phyloP scores from a whole-genome alignment of 2,113 vertebrate genomes.

The Aptenodytes patagonicus region DNA sequence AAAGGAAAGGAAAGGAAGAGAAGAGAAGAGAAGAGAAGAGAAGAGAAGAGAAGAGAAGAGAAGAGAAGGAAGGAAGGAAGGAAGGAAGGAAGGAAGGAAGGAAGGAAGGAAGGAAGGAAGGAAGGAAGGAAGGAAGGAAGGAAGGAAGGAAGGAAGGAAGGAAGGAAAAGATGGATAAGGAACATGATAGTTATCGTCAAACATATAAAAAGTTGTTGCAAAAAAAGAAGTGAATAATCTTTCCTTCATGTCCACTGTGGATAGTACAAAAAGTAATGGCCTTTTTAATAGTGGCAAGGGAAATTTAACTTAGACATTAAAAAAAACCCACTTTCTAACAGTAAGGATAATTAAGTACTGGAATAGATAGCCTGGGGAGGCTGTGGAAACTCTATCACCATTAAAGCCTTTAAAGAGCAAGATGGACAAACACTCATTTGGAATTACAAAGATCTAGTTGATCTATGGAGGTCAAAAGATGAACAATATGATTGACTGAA shows the following conservation, averaged over 20 bases:
- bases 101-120: too few species aligned
- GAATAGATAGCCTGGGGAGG: not conserved
- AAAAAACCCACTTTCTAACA: not conserved
- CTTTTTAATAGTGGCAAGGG: not conserved
- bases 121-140: too few species aligned
- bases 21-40: too few species aligned
- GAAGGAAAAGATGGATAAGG: not conserved
- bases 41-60: too few species aligned
- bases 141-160: too few species aligned
- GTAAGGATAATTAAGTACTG: not conserved
- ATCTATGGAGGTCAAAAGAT: not conserved
- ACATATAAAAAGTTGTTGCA: not conserved
- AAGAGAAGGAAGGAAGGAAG: too few species aligned
- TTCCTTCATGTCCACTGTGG: not conserved
- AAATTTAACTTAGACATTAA: conserved; percentile 9
- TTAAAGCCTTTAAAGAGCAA: not conserved
- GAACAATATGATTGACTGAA: not conserved
- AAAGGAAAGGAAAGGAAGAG: too few species aligned
- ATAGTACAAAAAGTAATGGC: not conserved
- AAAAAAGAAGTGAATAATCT: not conserved
- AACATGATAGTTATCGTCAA: not conserved
- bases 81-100: too few species aligned
- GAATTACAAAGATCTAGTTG: not conserved
- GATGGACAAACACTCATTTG: not conserved
- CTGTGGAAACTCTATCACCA: not conserved